Evolutionary conservation across 2,113 vertebrate genomes (phyloP).

Genomic region (Chunga burmeisteri): DNA sequence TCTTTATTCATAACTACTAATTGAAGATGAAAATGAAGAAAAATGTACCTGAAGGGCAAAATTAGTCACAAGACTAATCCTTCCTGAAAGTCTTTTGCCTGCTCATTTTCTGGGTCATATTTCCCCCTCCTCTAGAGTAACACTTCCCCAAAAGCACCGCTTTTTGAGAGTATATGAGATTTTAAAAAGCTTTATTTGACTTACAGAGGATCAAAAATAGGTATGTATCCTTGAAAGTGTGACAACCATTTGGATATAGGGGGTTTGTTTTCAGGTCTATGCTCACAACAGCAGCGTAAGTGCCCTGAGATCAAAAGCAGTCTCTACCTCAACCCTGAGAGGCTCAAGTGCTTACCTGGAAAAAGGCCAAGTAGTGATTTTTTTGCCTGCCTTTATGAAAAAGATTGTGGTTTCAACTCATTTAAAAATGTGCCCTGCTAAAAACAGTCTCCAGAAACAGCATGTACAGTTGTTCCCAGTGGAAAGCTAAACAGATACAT

Average conservation of each 20-base stretch:
- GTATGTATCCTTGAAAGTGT: background rate
- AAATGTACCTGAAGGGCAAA: background rate
- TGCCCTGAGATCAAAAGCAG: background rate
- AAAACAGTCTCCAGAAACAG: background rate
- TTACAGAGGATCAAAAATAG: background rate
- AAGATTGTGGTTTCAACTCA: background rate
- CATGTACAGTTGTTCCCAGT: background rate
- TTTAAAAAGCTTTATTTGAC: background rate
- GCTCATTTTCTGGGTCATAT: background rate
- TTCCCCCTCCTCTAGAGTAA: background rate
- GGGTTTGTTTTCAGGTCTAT: background rate
- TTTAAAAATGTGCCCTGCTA: background rate
- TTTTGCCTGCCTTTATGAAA: background rate
- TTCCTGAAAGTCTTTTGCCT: background rate
- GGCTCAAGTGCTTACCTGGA: background rate
- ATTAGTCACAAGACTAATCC: background rate
- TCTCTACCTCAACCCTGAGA: background rate
- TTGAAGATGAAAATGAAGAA: background rate
- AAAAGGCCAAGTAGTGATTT: background rate
- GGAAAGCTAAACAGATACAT: background rate
- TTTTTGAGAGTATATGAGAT: background rate
- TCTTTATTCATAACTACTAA: background rate
- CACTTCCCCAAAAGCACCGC: background rate
- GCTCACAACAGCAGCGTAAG: background rate
- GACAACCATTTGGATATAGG: background rate